Base-by-base conservation (phyloP, 2,888 invertebrate genomes). In the Andrena hattorfiana region DNA sequence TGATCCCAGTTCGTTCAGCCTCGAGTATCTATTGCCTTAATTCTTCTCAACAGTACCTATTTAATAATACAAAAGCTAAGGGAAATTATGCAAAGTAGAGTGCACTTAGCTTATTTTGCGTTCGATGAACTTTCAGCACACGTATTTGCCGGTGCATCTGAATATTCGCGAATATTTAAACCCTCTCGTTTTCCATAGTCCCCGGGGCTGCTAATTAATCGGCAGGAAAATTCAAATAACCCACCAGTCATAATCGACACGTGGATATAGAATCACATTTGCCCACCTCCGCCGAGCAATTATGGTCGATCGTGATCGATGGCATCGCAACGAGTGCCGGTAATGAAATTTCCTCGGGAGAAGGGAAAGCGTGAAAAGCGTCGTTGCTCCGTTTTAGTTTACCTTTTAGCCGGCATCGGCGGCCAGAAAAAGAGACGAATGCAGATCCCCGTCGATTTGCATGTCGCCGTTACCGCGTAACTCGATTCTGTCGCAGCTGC, bases 401-500 rank as follows among this genome's bases (percentile, higher is more conserved):
- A 62, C 71, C 28, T 60, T 78, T 77, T 60, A 35, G 59, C 70
- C 74, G 48, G 23, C n/a, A 54, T 48, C 42, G 70, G 48, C n/a
- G 68, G 56, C 66, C 51, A 35, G 70, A 79, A 83, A 85, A 70
- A 63, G 51, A 48, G 71, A 60, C 74, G 74, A 83, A 72, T 51
- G 72, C 74, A 42, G 59, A 74, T 83, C 74, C 56, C 74, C 68
- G 48, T 72, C 59, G 77, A 85, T 85, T 85, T 85, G 86, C 86
- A 86, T 85, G 69, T 78, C 67, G 78, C 60, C 76, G 83, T 85
- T 74, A 71, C 78, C 76, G 71, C 48, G 69, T 80, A 82, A 82
- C 70, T 81, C 77, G 86, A 85, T 85, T 86, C 77, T 5, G 77
- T 73, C 72, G 71, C 78, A 71, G 83, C 80, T 86, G 77, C 72